Evolutionary conservation across 2,888 invertebrate genomes (phyloP).

Genomic region (Tortricodes alternella): DNA sequence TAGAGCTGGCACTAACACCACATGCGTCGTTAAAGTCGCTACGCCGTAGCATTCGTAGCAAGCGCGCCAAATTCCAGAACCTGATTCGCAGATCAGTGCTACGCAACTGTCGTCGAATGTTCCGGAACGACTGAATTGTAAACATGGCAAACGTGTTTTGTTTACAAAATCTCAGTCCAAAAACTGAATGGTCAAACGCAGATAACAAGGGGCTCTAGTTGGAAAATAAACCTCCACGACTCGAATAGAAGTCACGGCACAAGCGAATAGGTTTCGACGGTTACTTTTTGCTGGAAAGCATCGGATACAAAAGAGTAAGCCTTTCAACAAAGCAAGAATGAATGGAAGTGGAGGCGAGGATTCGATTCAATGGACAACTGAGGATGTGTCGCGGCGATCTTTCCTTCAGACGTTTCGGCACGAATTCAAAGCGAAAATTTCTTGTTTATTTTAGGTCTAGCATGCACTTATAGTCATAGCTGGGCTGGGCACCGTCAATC

Average conservation of each 20-base stretch:
- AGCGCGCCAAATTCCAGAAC: background rate
- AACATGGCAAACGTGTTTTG: too few species aligned
- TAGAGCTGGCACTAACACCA: background rate
- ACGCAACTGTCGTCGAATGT: background rate
- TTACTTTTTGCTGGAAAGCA: conserved; percentile 65
- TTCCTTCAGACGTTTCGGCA: background rate
- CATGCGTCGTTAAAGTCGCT: conserved; percentile 2
- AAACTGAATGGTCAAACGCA: too few species aligned
- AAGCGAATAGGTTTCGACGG: conserved; percentile 37
- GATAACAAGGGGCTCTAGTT: too few species aligned
- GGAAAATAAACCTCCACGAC: background rate
- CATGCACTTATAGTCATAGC: too few species aligned
- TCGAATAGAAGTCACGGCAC: background rate
- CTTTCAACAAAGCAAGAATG: conserved; percentile 76
- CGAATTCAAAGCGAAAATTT: too few species aligned
- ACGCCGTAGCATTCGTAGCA: conserved; percentile 22
- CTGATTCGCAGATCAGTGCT: too few species aligned
- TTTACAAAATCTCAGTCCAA: too few species aligned
- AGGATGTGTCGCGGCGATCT: conserved; percentile 65
- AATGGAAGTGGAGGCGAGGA: conserved; percentile 69
- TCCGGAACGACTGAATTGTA: too few species aligned
- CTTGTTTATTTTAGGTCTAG: too few species aligned
- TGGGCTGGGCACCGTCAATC: too few species aligned
- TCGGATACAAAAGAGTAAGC: conserved; percentile 73
- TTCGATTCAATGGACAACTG: conserved; percentile 72